phyloP scores from a whole-genome alignment of 1,140 invertebrate species.

The Brachionus asplanchnoidis region DNA sequence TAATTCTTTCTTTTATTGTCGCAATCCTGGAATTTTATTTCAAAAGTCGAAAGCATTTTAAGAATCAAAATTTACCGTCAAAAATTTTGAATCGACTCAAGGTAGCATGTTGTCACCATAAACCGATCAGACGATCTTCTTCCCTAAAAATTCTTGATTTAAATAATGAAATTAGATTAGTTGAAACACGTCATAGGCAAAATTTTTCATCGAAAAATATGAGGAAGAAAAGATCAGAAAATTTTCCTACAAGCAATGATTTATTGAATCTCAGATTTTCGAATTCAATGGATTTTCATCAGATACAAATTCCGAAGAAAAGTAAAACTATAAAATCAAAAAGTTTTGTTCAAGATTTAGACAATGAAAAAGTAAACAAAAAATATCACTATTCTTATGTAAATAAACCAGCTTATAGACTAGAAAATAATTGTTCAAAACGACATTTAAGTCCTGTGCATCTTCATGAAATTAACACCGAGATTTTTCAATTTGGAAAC shows the following conservation, averaged over 20 bases:
- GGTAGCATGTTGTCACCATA: slow-evolving; percentile 1
- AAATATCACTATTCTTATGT: neutral
- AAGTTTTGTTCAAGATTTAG: neutral
- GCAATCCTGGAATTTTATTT: slow-evolving; percentile 90
- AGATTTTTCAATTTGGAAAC: neutral
- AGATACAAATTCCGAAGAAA: neutral
- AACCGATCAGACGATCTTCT: neutral
- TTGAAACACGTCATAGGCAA: neutral
- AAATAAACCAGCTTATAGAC: neutral
- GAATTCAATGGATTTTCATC: neutral
- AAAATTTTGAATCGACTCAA: neutral
- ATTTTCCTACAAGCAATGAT: neutral
- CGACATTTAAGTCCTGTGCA: neutral
- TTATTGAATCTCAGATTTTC: neutral
- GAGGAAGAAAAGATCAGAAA: neutral
- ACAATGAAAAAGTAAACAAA: neutral
- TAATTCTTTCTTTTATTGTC: slow-evolving; percentile 81
- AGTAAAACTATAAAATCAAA: neutral
- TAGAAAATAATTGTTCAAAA: neutral
- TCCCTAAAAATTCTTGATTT: neutral
- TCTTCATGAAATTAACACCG: neutral
- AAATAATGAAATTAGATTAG: slow-evolving; percentile 23
- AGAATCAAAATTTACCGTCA: neutral
- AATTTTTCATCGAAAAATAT: neutral
- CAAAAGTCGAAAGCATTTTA: slow-evolving; percentile 64